Evolutionary conservation across 2,113 vertebrate genomes (phyloP).

Genomic region (Onychorhynchus coronatus): DNA sequence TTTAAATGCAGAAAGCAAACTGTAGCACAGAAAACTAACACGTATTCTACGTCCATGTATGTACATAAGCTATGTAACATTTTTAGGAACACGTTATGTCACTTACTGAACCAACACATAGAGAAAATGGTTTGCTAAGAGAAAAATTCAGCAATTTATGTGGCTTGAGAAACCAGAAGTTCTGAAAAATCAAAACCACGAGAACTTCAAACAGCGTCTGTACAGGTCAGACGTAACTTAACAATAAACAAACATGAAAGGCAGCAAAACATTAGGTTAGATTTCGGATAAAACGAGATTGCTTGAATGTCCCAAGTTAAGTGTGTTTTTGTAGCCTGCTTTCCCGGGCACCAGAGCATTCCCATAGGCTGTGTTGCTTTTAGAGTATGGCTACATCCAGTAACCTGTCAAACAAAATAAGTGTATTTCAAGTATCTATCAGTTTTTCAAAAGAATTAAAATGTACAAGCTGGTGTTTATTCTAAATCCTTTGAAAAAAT

Average conservation of each 20-base stretch:
- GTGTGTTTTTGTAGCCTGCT: neutral
- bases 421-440: neutral
- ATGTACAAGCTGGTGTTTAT: neutral
- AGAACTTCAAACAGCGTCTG: neutral
- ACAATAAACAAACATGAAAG: neutral
- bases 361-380: neutral
- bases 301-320: neutral
- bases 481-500: neutral
- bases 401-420: neutral
- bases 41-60: neutral
- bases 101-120: neutral
- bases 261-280: neutral
- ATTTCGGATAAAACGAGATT: neutral
- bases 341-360: neutral
- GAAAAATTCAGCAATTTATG: neutral
- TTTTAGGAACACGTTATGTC: neutral
- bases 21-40: neutral
- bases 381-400: neutral
- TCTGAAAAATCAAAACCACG: neutral
- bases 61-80: neutral
- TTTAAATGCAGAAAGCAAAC: neutral
- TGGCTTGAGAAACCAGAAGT: neutral
- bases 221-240: neutral
- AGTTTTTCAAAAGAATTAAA: neutral
- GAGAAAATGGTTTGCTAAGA: neutral